A percentile compares a stretch with the other conserved stretches of the same genome.
These are phyloP conservation scores for Megatriorchis doriae DNA, from an alignment of 2,113 vertebrate species.

Conservation along the genomic window DNA sequence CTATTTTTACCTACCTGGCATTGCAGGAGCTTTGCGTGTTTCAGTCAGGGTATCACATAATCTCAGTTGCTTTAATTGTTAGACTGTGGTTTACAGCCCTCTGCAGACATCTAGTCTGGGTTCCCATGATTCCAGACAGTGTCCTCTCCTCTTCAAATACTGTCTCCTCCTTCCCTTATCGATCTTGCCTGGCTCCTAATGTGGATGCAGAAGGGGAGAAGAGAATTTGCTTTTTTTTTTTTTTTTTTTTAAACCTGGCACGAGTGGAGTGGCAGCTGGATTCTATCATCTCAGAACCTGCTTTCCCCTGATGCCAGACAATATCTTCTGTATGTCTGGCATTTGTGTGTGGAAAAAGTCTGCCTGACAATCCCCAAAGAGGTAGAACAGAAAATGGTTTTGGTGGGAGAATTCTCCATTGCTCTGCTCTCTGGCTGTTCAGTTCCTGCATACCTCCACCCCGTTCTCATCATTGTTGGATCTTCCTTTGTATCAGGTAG, in stretches of 20 bases:
- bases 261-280: not conserved
- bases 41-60: not conserved
- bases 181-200: not conserved
- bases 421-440: not conserved
- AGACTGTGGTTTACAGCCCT: not conserved
- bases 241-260: not conserved
- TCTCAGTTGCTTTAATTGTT: not conserved
- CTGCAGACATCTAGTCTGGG: not conserved
- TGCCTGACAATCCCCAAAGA: not conserved
- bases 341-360: not conserved
- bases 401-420: not conserved
- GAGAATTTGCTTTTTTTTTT: not conserved
- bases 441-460: not conserved
- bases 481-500: not conserved
- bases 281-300: not conserved
- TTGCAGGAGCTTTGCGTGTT: not conserved
- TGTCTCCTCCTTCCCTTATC: not conserved
- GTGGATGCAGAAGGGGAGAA: not conserved
- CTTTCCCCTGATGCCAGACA: not conserved
- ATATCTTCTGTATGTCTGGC: not conserved
- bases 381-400: not conserved
- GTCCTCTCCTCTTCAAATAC: not conserved
- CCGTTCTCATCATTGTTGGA: not conserved
- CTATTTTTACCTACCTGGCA: not conserved
- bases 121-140: not conserved